Evolutionary conservation across 2,113 vertebrate species (phyloP).

Genomic region (Mirza zaza): DNA sequence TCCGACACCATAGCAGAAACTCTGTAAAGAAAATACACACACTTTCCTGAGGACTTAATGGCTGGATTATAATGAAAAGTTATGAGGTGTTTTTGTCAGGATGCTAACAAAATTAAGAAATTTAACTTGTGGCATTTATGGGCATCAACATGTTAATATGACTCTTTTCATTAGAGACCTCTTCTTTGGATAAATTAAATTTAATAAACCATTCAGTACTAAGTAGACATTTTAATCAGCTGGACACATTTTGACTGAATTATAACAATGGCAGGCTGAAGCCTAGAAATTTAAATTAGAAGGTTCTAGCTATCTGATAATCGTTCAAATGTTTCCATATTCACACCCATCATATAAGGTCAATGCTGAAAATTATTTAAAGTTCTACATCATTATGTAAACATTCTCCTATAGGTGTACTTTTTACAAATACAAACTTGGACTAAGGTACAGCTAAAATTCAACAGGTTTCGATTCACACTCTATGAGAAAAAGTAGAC

Average conservation of each 20-base stretch:
- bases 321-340: neutral
- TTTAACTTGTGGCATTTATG: neutral
- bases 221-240: neutral
- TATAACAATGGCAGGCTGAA: neutral
- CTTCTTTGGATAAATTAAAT: slow-evolving; percentile 15
- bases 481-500: neutral
- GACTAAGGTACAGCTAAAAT: neutral
- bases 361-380: neutral
- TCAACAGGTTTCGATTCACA: neutral
- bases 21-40: slow-evolving; percentile 61
- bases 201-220: neutral
- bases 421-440: neutral
- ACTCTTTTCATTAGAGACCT: neutral
- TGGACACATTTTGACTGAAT: neutral
- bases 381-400: neutral
- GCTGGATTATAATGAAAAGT: neutral
- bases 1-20: slow-evolving; percentile 85
- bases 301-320: neutral
- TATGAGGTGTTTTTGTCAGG: neutral
- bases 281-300: neutral
- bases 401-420: neutral
- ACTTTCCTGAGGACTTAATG: neutral
- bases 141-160: neutral
- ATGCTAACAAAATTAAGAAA: neutral
- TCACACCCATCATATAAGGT: neutral